A percentile compares a stretch with the other conserved stretches of the same genome.
These are phyloP conservation scores for Hippocampus abdominalis DNA, from an alignment of 2,113 vertebrate genomes.

Conservation along the genomic window DNA sequence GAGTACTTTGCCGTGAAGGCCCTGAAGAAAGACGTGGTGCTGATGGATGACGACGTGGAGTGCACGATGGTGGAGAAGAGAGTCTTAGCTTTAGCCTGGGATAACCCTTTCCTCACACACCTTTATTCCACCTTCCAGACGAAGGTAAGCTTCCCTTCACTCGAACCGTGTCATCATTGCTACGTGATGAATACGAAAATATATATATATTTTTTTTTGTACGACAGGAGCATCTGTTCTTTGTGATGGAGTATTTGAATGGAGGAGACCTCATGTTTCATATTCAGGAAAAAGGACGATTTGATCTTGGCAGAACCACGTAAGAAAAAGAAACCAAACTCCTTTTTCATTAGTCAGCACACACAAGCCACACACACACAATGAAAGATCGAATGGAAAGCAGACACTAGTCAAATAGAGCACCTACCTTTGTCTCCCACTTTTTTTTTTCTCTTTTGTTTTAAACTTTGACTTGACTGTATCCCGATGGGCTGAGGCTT, in stretches of 20 bases:
- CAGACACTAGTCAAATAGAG: slow-evolving; percentile 15
- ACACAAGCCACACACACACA: not conserved
- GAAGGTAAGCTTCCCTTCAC: slow-evolving; percentile 74
- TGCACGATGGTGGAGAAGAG: slow-evolving; percentile 99
- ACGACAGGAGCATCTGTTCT: slow-evolving; percentile 93
- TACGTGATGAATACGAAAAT: not conserved
- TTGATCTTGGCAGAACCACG: slow-evolving; percentile 90
- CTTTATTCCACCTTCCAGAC: slow-evolving; percentile 94
- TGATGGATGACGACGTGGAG: slow-evolving; percentile 96
- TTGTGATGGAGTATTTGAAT: slow-evolving; percentile 98
- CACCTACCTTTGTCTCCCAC: not conserved
- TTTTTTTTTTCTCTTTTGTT: slow-evolving; percentile 14
- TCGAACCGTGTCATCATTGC: not conserved
- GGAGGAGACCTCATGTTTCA: slow-evolving; percentile 98
- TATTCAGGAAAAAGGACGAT: slow-evolving; percentile 97
- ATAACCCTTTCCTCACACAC: slow-evolving; percentile 95
- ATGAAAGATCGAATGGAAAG: slow-evolving; percentile 24
- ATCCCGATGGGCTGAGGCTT: slow-evolving; percentile 1
- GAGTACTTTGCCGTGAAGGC: slow-evolving; percentile 94
- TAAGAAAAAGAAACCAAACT: slow-evolving; percentile 61
- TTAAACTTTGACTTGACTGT: slow-evolving; percentile 11
- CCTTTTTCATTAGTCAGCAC: not conserved
- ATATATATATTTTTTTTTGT: not conserved
- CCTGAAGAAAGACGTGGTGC: slow-evolving; percentile 97
- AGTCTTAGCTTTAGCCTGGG: slow-evolving; percentile 91